Evolutionary conservation across 2,888 invertebrate genomes (phyloP), one percentile per base, ranked within the genome.

Genomic region (Imbricaverruca yamaguchii): DNA sequence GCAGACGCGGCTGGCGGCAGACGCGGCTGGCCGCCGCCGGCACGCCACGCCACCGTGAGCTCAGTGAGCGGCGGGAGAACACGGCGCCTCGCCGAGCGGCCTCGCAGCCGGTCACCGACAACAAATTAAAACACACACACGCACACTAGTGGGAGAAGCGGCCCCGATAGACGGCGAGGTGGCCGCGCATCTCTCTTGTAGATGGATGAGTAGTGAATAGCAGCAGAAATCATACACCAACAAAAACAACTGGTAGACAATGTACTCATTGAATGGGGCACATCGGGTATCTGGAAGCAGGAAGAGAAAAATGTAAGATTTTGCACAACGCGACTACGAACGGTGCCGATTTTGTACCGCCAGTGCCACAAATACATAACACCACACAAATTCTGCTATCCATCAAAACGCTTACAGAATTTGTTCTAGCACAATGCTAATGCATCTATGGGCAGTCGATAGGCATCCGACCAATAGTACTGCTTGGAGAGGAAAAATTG

Each of bases 151-250:
- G 74, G 65, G n/a, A 21, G 65, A 21, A 18, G 53, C 13, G 13
- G 67, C 39, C 10, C 13, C 10, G 25, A 13, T 25, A 10, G 67
- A 13, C 67, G 39, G 67, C 25, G 25, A n/a, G n/a, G n/a, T n/a
- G n/a, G 67, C 25, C 67, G 39, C 67, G 25, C 67, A 6, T 4
- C 23, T 15, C 23, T 13, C 59, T 61, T 61, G n/a, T 11, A 74
- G 74, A 21, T 53, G 74, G 74, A 53, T 74, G 55, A 74, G 74
- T 74, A 74, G 74, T 74, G 74, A 74, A 74, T 53, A 74, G 74
- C 74, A 74, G 74, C 74, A 21, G 39, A 74, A 74, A 74, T 74
- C 74, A 74, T 74, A 74, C 74, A 74, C 74, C 74, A 74, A 74
- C 74, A 74, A 74, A n/a, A 74, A 74, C 74, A 74, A 74, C 74